Evolutionary conservation across 2,888 invertebrate species (phyloP).

Genomic region (Halictus quadricinctus): DNA sequence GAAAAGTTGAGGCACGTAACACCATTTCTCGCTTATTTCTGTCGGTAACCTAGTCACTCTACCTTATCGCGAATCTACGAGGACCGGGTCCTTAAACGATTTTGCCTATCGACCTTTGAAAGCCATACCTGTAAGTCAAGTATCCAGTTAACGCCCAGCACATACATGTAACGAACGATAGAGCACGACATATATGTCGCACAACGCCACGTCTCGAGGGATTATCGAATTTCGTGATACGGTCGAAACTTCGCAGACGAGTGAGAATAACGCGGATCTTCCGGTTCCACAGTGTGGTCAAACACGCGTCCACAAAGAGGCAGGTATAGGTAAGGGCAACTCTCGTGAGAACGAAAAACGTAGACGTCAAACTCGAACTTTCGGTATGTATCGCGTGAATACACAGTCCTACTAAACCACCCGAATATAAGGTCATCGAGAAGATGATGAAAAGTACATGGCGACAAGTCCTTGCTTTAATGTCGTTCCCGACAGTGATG

Average conservation of each 20-base stretch:
- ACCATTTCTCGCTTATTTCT: too few species aligned
- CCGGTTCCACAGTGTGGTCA: constrained; percentile 61
- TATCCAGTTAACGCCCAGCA: constrained; percentile 67
- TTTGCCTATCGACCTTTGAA: neutral
- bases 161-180: constrained; percentile 31
- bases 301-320: constrained; percentile 58
- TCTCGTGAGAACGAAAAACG: constrained; percentile 56
- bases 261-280: constrained; percentile 60
- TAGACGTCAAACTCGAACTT: constrained; percentile 40
- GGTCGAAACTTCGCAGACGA: constrained; percentile 66
- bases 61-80: too few species aligned
- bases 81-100: neutral
- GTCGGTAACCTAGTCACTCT: too few species aligned
- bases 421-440: constrained; percentile 35
- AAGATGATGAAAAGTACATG: constrained; percentile 59
- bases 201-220: neutral
- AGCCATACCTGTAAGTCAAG: constrained; percentile 63
- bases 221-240: constrained; percentile 46
- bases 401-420: constrained; percentile 25
- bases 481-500: constrained; percentile 52
- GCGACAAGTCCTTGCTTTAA: constrained; percentile 60
- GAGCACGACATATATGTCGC: constrained; percentile 27
- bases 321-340: constrained; percentile 59
- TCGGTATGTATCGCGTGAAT: constrained; percentile 53
- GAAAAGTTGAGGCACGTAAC: too few species aligned